A percentile compares a stretch with the other conserved stretches of the same genome.
Conservation (phyloP, 2,888 invertebrate genomes). For the Rapana venosa region DNA sequence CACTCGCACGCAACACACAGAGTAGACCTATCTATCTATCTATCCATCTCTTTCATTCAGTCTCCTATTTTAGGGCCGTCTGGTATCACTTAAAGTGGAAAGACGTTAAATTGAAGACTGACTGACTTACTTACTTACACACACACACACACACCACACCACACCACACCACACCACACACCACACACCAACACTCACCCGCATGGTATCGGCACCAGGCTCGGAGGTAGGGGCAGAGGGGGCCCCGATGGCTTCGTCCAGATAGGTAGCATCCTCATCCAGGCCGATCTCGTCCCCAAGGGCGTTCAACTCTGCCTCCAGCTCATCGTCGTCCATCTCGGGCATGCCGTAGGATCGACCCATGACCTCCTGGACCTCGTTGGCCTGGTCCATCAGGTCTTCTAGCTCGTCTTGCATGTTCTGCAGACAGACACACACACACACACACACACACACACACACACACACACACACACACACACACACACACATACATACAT, state of each 20-base stretch:
- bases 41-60: no score
- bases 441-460: no score
- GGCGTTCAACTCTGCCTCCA: constrained; percentile 86
- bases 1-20: constrained; percentile 78
- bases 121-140: no score
- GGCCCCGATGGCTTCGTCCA: constrained; percentile 96
- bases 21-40: no score
- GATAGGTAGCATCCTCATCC: constrained; percentile 95
- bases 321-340: constrained; percentile 97
- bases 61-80: no score
- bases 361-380: constrained; percentile 94
- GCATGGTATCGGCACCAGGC: constrained; percentile 89
- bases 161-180: not conserved
- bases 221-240: constrained; percentile 95
- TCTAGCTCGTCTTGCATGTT: constrained; percentile 98
- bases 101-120: no score
- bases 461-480: no score
- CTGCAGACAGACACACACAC: constrained; percentile 79
- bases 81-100: no score
- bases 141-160: no score
- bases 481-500: no score
- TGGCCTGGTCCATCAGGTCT: constrained; percentile 97
- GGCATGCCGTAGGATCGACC: constrained; percentile 97
- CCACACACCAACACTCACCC: constrained; percentile 72
- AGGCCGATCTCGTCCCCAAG: constrained; percentile 95